Evolutionary conservation across 2,888 invertebrate species (phyloP), one percentile per base, ranked within the genome.

Genomic region (Stenodema calcarata): DNA sequence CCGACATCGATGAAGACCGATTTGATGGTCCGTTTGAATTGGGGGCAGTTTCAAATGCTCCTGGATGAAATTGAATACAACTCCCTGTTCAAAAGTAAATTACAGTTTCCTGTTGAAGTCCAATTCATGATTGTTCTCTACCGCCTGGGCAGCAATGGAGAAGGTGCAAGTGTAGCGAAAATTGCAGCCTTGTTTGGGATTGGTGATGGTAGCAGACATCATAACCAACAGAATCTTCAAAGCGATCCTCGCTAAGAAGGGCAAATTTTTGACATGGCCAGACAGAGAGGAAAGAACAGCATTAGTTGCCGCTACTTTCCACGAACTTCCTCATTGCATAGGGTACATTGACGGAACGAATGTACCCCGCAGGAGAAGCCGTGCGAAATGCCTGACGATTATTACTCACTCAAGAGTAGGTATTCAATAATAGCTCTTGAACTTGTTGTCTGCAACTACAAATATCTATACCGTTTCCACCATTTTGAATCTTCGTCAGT

Each of bases 341-440:
- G 82, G 86, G 18, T 86, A 86, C 80, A 28, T 86, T 23, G 86
- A 86, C 50, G 83, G 86, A 7, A 81, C 86, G n/a, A 83, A 86
- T 14, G 62, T 86, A 23, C 86, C 80, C 54, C 86, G 47, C 85
- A 85, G 30, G 86, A 86, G 54, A 86, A 86, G 27, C 86, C 86
- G 2, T 14, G 18, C 12, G 18, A 11, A 11, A 16, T 27, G 18
- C 81, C 81, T 23, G 83, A 86, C 23, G 70, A 35, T 16, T 86
- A 86, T 27, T 86, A 86, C 18, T 86, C 86, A n/a, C n/a, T n/a
- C n/a, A n/a, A n/a, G n/a, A n/a, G n/a, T n/a, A n/a, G n/a, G n/a
- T n/a, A n/a, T n/a, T n/a, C n/a, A n/a, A n/a, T n/a, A n/a, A n/a
- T n/a, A n/a, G n/a, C n/a, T n/a, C n/a, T n/a, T n/a, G n/a, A n/a